Conservation (phyloP, 1,140 invertebrate species). For the Eriocheir sinensis region DNA sequence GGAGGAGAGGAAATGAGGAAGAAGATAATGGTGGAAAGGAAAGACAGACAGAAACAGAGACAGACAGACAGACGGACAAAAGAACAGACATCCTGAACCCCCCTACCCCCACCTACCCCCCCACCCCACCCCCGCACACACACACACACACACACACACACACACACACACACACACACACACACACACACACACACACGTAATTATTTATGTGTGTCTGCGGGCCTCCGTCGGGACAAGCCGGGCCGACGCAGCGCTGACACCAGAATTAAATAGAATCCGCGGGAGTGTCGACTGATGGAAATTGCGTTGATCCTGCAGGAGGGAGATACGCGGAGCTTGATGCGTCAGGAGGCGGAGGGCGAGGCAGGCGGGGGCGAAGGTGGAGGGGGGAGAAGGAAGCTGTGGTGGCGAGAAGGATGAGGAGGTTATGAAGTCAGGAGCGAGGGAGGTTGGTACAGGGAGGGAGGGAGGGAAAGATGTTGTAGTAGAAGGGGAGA, state of each 20-base stretch:
- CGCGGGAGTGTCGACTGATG: background rate
- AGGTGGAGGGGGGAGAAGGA: background rate
- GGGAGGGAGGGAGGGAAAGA: background rate
- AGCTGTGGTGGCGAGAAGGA: background rate
- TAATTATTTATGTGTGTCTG: constrained; percentile 59
- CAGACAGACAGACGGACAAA: background rate
- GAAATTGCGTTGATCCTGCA: constrained; percentile 49
- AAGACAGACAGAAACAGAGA: background rate
- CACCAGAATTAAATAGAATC: constrained; percentile 57
- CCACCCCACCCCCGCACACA: background rate
- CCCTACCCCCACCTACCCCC: background rate
- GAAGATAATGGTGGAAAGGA: too few relatives aligned
- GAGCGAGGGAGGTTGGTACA: background rate
- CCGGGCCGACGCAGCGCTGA: constrained; percentile 33
- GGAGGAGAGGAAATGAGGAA: too few relatives aligned
- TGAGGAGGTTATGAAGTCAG: background rate
- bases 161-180: constrained; percentile 26
- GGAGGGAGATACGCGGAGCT: constrained; percentile 17
- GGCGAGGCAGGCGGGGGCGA: background rate
- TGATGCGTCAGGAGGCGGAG: background rate
- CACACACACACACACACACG: background rate
- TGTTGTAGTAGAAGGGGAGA: background rate
- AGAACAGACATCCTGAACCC: background rate
- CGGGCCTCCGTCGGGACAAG: constrained; percentile 23
- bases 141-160: constrained; percentile 9